Evolutionary conservation across 2,797 vertebrate genomes (phyloP), one percentile per base, ranked within the genome.

Genomic region (Xenopus petersii): DNA sequence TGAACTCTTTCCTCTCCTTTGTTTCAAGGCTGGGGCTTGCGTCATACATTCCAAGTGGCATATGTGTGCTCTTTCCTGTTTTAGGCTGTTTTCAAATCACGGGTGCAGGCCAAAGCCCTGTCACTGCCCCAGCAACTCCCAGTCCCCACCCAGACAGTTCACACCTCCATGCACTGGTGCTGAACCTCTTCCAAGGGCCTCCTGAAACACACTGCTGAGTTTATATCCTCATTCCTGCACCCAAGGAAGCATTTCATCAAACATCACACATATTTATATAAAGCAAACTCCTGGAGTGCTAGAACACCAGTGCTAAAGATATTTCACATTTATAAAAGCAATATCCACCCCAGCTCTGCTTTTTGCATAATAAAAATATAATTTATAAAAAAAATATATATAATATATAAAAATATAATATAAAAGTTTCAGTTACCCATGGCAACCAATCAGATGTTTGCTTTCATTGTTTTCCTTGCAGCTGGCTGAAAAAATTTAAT

Each of bases 41-140:
- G 95, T 99, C 96, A 98, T 94, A 94, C 96, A 98, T 99, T 99
- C 96, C 97, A 96, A 95, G 95, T 96, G 94, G 76, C 94, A 95
- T 94, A 94, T 96, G 94, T 96, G 95, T 95, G 94, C 93, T 93
- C 93, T 95, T 97, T 98, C 96, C 96, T 98, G 96, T 98, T 97
- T 96, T 92, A 90, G 93, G 84, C 92, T 90, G 89, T 91, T 93
- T 90, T 92, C 91, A 86, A 91, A 91, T 89, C 83, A 68, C 87
- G 87, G 85, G 89, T 86, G 84, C 87, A 67, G 79, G 83, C 87
- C 88, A 84, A 87, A 85, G 88, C 85, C 73, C 84, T 87, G 87
- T 88, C 88, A 80, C 87, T 90, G 88, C 88, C 88, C 88, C 86
- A 88, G 70, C 82, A 85, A 86, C 88, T 89, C 87, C 76, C 70